phyloP scores from a whole-genome alignment of 2,888 invertebrate genomes.

The Hydroisotoma schaefferi region DNA sequence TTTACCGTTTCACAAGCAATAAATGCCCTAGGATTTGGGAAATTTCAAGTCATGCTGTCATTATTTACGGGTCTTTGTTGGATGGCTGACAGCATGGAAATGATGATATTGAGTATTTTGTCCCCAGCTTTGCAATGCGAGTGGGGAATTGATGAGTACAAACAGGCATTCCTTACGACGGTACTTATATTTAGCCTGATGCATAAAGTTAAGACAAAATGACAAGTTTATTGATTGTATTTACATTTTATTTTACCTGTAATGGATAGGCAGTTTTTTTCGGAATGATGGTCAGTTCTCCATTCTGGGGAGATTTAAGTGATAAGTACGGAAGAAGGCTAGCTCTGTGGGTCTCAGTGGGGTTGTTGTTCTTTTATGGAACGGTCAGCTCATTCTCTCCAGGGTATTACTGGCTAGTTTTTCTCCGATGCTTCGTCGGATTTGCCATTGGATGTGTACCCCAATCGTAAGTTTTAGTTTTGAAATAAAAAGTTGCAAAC shows the following conservation, averaged over 20 bases:
- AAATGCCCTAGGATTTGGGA: constrained; percentile 80
- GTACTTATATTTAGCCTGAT: constrained; percentile 58
- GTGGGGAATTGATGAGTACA: constrained; percentile 84
- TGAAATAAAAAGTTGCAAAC: not conserved
- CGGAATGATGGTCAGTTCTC: constrained; percentile 96
- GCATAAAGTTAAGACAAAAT: not conserved
- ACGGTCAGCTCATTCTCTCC: constrained; percentile 85
- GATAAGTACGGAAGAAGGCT: constrained; percentile 79
- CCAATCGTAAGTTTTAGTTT: constrained; percentile 74
- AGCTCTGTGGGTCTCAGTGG: constrained; percentile 84
- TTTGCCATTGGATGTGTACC: constrained; percentile 96
- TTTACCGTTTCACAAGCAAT: constrained; percentile 83
- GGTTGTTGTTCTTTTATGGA: constrained; percentile 85
- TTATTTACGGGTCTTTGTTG: constrained; percentile 80
- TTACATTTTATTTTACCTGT: not conserved
- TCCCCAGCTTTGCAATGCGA: constrained; percentile 91
- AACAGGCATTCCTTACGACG: constrained; percentile 89
- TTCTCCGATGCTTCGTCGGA: constrained; percentile 87
- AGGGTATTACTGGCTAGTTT: constrained; percentile 82
- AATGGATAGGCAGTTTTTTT: constrained; percentile 68
- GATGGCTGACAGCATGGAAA: constrained; percentile 99
- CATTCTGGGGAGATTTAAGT: constrained; percentile 93
- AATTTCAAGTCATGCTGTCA: constrained; percentile 83
- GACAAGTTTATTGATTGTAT: not conserved
- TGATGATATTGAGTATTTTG: constrained; percentile 91